Conservation (phyloP, 2,797 vertebrate species). For the Enteromius unitaeniatus region DNA sequence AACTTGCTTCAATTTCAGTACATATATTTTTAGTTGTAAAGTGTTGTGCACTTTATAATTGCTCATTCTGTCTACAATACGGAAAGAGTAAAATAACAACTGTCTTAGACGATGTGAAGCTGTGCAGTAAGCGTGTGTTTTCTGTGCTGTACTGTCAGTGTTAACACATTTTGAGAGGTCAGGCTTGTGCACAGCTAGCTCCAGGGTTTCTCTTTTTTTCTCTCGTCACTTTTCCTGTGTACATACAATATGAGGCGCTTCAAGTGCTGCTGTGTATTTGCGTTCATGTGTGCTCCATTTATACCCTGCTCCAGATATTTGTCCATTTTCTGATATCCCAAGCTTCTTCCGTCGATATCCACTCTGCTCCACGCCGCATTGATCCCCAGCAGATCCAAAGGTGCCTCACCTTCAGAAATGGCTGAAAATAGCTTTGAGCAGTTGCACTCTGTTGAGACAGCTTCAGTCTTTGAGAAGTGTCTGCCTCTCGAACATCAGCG, state of each 20-base stretch:
- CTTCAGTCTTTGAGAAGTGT: neutral
- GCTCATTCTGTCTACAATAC: neutral
- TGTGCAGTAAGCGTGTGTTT: neutral
- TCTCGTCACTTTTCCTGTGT: neutral
- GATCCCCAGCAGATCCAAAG: constrained; percentile 14
- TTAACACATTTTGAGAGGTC: neutral
- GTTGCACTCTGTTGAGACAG: neutral
- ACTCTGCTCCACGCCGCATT: neutral
- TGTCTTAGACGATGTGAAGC: neutral
- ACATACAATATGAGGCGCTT: neutral
- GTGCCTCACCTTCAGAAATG: constrained; percentile 19
- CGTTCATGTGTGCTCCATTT: neutral
- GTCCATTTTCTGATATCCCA: constrained; percentile 3
- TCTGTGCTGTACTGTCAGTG: neutral
- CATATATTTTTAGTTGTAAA: no score
- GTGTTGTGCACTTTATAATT: no score
- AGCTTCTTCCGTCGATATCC: neutral
- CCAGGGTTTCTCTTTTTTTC: neutral
- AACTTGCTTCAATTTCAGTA: no score
- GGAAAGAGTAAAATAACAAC: neutral
- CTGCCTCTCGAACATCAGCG: constrained; percentile 4
- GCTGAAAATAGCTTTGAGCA: constrained; percentile 33
- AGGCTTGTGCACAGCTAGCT: neutral
- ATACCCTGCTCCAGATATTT: neutral
- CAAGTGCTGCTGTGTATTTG: neutral